Percentiles rank a stretch among this genome's conserved stretches.
Conservation (phyloP, 1,140 invertebrate species). For the Aphelinus certus region DNA sequence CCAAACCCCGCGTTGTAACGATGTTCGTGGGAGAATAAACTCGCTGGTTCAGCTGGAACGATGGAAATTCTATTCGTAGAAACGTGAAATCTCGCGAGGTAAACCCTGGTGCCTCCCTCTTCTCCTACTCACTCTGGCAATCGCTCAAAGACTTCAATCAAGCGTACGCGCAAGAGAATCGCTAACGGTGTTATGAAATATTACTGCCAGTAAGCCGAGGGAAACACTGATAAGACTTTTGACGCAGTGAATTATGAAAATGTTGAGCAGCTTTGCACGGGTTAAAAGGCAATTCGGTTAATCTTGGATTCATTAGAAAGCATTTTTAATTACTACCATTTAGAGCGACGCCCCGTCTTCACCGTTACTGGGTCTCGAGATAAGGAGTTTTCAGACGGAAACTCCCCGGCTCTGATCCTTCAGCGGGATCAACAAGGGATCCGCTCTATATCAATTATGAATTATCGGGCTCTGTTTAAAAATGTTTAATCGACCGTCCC, state of each 20-base stretch:
- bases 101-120: too few relatives aligned
- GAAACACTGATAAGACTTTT: not conserved
- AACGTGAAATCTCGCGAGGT: too few relatives aligned
- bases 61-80: too few relatives aligned
- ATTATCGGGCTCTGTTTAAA: slow-evolving; percentile 15
- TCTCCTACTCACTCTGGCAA: too few relatives aligned
- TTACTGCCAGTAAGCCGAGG: too few relatives aligned
- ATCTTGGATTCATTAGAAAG: slow-evolving; percentile 28
- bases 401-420: slow-evolving; percentile 6
- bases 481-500: slow-evolving; percentile 5
- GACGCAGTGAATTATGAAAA: slow-evolving; percentile 15
- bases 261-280: not conserved
- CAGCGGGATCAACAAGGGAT: slow-evolving; percentile 14
- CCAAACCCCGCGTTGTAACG: too few relatives aligned
- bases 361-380: not conserved
- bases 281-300: slow-evolving; percentile 15
- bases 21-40: too few relatives aligned
- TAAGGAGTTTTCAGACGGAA: slow-evolving; percentile 25
- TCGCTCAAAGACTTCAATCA: too few relatives aligned
- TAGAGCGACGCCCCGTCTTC: not conserved
- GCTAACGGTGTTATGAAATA: too few relatives aligned
- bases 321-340: slow-evolving; percentile 34
- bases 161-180: too few relatives aligned
- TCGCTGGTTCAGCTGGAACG: too few relatives aligned
- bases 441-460: slow-evolving; percentile 27